These are phyloP conservation scores for Calliphora vomitoria DNA, from an alignment of 2,888 invertebrate genomes.

Conservation along the genomic window DNA sequence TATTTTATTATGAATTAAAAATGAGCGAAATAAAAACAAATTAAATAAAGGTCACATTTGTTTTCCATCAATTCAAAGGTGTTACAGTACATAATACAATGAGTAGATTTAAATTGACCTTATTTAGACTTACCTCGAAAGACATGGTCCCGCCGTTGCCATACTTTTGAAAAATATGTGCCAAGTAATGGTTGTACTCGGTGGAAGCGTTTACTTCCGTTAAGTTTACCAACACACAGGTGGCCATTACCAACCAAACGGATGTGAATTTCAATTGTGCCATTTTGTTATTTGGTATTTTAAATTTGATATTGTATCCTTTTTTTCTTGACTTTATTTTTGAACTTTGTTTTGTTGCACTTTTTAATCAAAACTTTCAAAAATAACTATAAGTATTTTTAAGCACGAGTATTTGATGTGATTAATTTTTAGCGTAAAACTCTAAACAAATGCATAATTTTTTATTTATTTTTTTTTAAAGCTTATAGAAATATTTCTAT, in stretches of 20 bases:
- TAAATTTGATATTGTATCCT: neutral
- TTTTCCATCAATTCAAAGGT: constrained; percentile 1
- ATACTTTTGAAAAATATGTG: constrained; percentile 83
- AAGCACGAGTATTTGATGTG: neutral
- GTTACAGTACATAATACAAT: neutral
- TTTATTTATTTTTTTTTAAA: constrained; percentile 12
- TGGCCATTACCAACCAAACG: neutral
- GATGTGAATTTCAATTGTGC: constrained; percentile 26
- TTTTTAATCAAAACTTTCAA: constrained; percentile 35
- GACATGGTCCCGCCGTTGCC: constrained; percentile 83
- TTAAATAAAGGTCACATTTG: constrained; percentile 20
- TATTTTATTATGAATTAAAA: constrained; percentile 28
- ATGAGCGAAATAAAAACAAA: neutral
- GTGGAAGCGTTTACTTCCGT: constrained; percentile 76
- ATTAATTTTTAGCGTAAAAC: neutral
- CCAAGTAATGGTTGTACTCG: constrained; percentile 83
- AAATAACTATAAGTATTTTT: constrained; percentile 9
- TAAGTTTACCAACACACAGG: constrained; percentile 33
- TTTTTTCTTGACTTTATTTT: constrained; percentile 32
- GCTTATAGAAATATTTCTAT: neutral
- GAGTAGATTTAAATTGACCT: neutral
- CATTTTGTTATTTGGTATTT: constrained; percentile 37
- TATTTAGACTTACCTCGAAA: constrained; percentile 81
- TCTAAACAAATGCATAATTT: constrained; percentile 51
- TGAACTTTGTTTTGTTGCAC: constrained; percentile 34